Evolutionary conservation across 2,797 vertebrate genomes (phyloP), one percentile per base, ranked within the genome.

Genomic region (Chloroceryle inda): DNA sequence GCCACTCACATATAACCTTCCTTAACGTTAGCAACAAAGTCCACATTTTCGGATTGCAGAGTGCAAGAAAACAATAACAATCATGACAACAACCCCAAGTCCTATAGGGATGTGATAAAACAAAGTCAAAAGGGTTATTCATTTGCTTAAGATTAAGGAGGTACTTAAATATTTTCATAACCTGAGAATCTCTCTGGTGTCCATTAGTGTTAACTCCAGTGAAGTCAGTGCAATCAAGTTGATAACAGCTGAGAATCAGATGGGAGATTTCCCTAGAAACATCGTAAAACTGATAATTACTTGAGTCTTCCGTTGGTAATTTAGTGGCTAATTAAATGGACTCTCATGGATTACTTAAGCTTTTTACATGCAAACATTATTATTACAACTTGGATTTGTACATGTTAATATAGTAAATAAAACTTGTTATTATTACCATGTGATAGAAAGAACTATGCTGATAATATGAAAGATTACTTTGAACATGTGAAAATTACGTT

Each of bases 261-360:
- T 50, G 21, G 88, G 49, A 67, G 31, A 77, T 83, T 81, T 85
- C 61, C 85, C 56, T 56, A 88, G 88, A 83, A 95, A 93, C 38
- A 38, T 31, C 50, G n/a, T 20, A 91, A 93, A 95, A 62, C 33
- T 64, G 68, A 67, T 86, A 92, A 90, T 81, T 92, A 78, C 47
- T 84, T 61, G 20, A 92, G 73, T 74, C 44, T 86, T 92, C 67
- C 85, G 35, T 58, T 68, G 22, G 22, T 49, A 83, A 89, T 90
- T 88, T 88, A 83, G 17, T 80, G 18, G 26, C 73, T 95, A 93
- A 94, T 92, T 93, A 84, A 92, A 93, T 31, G 77, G 66, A 80
- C 50, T 82, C 33, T 78, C 15, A 62, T 56, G 40, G 24, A 86
- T 93, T 81, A 45, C 18, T 68, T 75, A 72, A 56, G 12, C 58